A percentile compares a stretch with the other conserved stretches of the same genome.
These are phyloP conservation scores for Pocillopora verrucosa DNA, from an alignment of 64 coral and sea anemone genomes.

Conservation along the genomic window DNA sequence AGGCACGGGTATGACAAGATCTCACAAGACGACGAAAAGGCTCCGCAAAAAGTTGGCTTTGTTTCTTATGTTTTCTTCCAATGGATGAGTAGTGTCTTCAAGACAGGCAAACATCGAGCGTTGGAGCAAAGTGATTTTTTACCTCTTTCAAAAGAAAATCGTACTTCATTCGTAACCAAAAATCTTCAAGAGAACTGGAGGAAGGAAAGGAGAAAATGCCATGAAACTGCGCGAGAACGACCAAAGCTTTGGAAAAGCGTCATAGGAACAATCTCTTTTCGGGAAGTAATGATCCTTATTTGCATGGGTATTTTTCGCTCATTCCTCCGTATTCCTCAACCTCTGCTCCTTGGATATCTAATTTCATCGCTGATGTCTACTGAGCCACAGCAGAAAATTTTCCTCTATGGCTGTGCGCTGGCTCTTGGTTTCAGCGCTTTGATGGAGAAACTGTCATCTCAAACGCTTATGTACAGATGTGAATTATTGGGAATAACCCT, in stretches of 20 bases:
- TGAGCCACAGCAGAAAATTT: background rate
- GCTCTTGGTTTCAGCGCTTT: background rate
- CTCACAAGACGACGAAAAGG: no score
- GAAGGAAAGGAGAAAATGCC: background rate
- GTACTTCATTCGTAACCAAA: background rate
- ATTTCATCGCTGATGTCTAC: background rate
- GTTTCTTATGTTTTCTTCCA: no score
- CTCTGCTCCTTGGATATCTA: background rate
- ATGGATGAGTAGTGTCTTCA: no score
- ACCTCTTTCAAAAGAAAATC: background rate
- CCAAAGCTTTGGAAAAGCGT: constrained; percentile 9
- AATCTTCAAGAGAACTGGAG: background rate
- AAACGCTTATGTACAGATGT: background rate
- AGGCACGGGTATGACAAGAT: no score
- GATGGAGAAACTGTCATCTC: background rate
- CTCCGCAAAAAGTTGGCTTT: no score
- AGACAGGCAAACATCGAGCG: no score
- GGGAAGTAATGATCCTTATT: background rate
- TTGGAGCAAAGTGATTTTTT: no score
- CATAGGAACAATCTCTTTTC: background rate
- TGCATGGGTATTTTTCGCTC: background rate
- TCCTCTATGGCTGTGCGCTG: background rate
- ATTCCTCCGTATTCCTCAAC: background rate
- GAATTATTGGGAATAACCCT: background rate
- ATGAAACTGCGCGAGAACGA: background rate